phyloP scores from a whole-genome alignment of 2,888 invertebrate genomes.

The Phyto melanocephala region DNA sequence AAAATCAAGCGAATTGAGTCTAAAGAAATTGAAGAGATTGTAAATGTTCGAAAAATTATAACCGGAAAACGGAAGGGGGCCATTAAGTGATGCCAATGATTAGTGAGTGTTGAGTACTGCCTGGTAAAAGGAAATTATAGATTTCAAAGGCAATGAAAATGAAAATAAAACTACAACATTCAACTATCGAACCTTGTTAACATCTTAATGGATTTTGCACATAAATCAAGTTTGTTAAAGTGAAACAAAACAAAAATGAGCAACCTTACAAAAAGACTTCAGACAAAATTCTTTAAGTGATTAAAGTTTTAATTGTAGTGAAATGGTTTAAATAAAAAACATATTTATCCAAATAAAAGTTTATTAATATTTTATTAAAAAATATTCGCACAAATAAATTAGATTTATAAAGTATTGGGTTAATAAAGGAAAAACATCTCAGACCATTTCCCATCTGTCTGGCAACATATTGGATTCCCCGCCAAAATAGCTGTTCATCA shows the following conservation, averaged over 20 bases:
- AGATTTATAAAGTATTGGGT: no score
- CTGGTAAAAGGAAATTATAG: slow-evolving; percentile 75
- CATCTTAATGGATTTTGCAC: slow-evolving; percentile 61
- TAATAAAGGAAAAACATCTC: no score
- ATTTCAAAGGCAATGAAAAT: slow-evolving; percentile 67
- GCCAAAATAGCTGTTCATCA: no score
- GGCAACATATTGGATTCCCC: no score
- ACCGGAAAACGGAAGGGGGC: slow-evolving; percentile 74
- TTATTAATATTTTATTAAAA: no score
- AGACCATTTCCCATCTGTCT: no score
- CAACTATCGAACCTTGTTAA: slow-evolving; percentile 50
- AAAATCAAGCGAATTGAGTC: slow-evolving; percentile 33
- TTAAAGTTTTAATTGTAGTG: no score
- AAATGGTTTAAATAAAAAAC: neutral
- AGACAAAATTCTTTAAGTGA: no score
- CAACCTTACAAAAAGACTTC: no score
- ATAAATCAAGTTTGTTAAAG: slow-evolving; percentile 55
- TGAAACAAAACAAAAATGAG: neutral
- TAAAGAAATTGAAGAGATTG: slow-evolving; percentile 20
- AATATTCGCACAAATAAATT: no score
- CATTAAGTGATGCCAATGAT: slow-evolving; percentile 78
- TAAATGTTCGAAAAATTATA: slow-evolving; percentile 48
- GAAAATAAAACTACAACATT: slow-evolving; percentile 22
- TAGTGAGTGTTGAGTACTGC: slow-evolving; percentile 67
- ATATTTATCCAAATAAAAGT: no score